A percentile compares a stretch with the other conserved stretches of the same genome.
phyloP scores from a whole-genome alignment of 2,113 vertebrate genomes.

The Melanerpes formicivorus region DNA sequence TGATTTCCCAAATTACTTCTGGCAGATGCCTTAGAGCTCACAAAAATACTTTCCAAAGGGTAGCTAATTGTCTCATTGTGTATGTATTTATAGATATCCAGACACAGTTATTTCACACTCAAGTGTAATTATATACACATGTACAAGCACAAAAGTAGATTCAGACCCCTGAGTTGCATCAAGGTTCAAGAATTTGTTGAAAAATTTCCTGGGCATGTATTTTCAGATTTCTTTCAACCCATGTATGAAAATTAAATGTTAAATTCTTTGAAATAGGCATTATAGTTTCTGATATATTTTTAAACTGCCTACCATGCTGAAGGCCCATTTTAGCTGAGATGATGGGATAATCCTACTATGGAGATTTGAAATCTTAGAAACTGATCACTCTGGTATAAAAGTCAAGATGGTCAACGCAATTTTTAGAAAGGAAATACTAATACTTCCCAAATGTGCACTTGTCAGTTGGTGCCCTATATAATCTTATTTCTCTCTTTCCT shows the following conservation, averaged over 20 bases:
- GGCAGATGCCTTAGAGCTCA: background rate
- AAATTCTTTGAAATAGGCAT: background rate
- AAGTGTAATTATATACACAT: background rate
- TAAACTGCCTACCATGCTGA: background rate
- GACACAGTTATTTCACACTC: background rate
- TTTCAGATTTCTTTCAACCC: background rate
- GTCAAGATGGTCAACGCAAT: background rate
- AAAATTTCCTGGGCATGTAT: background rate
- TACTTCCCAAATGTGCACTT: background rate
- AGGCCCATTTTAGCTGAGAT: background rate
- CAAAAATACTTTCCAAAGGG: background rate
- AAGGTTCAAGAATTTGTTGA: background rate
- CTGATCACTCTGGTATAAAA: background rate
- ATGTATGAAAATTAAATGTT: background rate
- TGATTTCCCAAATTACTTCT: background rate
- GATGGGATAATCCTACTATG: accelerated
- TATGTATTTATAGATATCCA: background rate
- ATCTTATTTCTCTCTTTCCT: background rate
- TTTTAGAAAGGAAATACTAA: background rate
- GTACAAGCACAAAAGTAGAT: background rate
- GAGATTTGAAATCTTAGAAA: background rate
- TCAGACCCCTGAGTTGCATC: background rate
- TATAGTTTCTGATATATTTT: background rate
- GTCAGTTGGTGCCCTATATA: background rate
- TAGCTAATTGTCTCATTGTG: background rate